Base-by-base conservation (phyloP, 2,797 vertebrate genomes). In the Carduelis carduelis region DNA sequence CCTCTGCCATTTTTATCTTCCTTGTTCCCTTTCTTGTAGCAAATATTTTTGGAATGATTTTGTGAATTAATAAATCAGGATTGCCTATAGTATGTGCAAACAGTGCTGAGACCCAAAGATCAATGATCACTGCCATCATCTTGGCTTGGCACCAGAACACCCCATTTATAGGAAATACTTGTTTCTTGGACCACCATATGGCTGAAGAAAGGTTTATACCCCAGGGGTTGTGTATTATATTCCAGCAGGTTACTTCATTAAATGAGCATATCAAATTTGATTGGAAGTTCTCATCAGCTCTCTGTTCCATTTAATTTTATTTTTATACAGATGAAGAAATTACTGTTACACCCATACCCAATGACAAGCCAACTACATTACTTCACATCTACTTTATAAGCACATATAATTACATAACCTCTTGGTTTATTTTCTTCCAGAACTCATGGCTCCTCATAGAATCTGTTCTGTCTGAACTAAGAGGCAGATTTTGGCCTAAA, bases 321-420 rank as follows among this genome's bases (percentile, higher is more conserved):
- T 98, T 96, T 97, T 95, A 96, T 94, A 97, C 92, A 96, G 93
- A 97, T 97, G 97, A 97, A 97, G 92, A 95, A 97, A 98, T 97
- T 89, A 96, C 93, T 92, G 97, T 97, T 97, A 97, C 97, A 96
- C 97, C 98, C 98, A 97, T 94, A 86, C 87, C 77, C 96, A 98
- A 89, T 97, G 94, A 93, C 77, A 93, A 96, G 98, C 98, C 98
- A 97, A 97, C 92, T 96, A 96, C 93, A 97, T 97, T 97, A 98
- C 96, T 98, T 98, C 98, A 97, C 95, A 93, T 93, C 41, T 95
- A 95, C 94, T 97, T 97, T 91, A 91, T 93, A 97, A 96, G 92
- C 84, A 94, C 91, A 94, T 95, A 95, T 96, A 97, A 97, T 98
- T 97, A 97, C 96, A 96, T 96, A 97, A 97, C 91, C 93, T 96